A percentile compares a stretch with the other conserved stretches of the same genome.
phyloP scores from a whole-genome alignment of 2,888 invertebrate species.

The Ornithoptera priamus region DNA sequence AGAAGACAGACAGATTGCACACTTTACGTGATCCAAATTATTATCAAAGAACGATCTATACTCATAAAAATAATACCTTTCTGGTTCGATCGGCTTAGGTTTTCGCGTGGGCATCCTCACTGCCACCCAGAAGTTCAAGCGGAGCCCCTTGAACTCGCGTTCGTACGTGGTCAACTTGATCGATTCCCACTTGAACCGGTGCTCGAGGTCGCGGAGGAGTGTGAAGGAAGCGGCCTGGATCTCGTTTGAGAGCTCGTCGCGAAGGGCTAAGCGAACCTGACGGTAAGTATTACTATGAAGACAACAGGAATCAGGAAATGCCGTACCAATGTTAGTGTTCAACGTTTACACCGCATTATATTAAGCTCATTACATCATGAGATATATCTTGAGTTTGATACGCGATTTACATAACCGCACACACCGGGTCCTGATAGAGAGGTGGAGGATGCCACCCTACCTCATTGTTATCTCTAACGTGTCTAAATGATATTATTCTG shows the following conservation, averaged over 20 bases:
- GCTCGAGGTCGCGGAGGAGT: slow-evolving; percentile 62
- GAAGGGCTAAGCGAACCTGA: slow-evolving; percentile 59
- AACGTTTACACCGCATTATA: no score
- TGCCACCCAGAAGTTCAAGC: slow-evolving; percentile 66
- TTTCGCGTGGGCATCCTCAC: slow-evolving; percentile 64
- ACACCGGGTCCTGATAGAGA: no score
- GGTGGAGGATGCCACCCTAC: no score
- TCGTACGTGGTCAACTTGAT: slow-evolving; percentile 63
- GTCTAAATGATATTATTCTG: no score
- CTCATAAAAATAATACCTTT: slow-evolving; percentile 46
- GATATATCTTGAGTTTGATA: no score
- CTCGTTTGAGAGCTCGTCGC: slow-evolving; percentile 59
- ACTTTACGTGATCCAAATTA: not conserved
- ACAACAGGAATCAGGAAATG: no score
- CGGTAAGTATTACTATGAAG: not conserved
- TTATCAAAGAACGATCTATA: no score
- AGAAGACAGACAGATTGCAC: not conserved
- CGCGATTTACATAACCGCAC: no score
- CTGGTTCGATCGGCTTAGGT: slow-evolving; percentile 56
- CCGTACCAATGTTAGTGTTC: no score
- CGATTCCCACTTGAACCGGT: slow-evolving; percentile 50
- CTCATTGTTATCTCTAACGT: no score
- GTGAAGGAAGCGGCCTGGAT: slow-evolving; percentile 69
- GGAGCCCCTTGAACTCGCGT: slow-evolving; percentile 57
- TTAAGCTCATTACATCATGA: no score